Evolutionary conservation across 2,797 vertebrate species (phyloP).

Genomic region (Carapus acus): DNA sequence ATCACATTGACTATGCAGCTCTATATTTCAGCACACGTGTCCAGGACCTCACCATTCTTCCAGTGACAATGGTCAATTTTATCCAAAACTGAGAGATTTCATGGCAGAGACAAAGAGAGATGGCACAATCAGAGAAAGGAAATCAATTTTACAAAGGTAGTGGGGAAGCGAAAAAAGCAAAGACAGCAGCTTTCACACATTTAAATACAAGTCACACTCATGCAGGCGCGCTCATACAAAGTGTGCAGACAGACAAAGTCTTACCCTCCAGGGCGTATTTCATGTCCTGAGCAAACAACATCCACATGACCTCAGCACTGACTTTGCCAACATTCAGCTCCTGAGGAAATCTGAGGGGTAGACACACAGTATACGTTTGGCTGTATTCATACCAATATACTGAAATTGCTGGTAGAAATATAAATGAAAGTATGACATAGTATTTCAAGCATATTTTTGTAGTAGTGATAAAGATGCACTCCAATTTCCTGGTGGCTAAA

Average conservation of each 20-base stretch:
- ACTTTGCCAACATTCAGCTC: conserved; percentile 93
- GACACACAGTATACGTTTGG: neutral
- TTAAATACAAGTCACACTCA: too few species aligned
- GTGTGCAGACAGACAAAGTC: conserved; percentile 21
- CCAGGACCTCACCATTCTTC: conserved; percentile 66
- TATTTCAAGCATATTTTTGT: too few species aligned
- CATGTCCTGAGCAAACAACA: conserved; percentile 94
- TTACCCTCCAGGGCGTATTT: conserved; percentile 96
- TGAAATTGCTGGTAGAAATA: too few species aligned
- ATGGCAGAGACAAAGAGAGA: conserved; percentile 18
- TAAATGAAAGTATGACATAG: too few species aligned
- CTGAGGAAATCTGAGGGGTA: conserved; percentile 70
- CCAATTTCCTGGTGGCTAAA: too few species aligned
- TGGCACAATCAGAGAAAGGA: conserved; percentile 3
- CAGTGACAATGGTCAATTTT: conserved; percentile 45
- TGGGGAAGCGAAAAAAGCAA: neutral
- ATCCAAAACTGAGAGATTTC: conserved; percentile 59
- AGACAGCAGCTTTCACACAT: neutral
- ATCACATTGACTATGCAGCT: too few species aligned
- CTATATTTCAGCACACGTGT: neutral
- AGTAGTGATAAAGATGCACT: too few species aligned
- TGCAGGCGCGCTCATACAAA: conserved; percentile 3
- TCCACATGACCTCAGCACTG: conserved; percentile 96
- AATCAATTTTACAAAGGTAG: neutral
- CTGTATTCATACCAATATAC: conserved; percentile 11